Conservation (phyloP, 2,888 invertebrate genomes). For the Philopedon plagiatum region DNA sequence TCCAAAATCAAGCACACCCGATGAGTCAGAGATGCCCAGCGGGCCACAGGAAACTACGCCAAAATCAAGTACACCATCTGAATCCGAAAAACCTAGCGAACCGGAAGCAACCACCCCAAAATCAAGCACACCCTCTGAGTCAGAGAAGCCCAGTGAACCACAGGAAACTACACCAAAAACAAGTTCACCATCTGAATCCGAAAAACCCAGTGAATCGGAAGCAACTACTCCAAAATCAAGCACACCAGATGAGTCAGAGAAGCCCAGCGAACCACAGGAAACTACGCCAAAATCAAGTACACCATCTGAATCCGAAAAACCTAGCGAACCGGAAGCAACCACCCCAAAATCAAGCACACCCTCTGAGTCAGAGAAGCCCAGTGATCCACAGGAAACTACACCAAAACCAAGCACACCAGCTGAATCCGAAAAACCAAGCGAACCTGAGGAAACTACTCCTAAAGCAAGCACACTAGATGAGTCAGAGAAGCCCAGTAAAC, state of each 20-base stretch:
- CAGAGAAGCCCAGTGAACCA: slow-evolving; percentile 21
- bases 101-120: slow-evolving; percentile 14
- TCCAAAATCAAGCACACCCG: slow-evolving; percentile 18
- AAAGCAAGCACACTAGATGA: not conserved
- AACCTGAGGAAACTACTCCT: not conserved
- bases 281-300: slow-evolving; percentile 16
- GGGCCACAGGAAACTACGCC: slow-evolving; percentile 9
- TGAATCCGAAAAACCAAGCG: slow-evolving; percentile 21
- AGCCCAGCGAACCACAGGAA: slow-evolving; percentile 21
- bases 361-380: slow-evolving; percentile 5
- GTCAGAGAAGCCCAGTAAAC: slow-evolving; percentile 21
- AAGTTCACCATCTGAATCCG: not conserved
- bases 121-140: slow-evolving; percentile 16
- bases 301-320: slow-evolving; percentile 9
- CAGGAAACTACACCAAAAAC: slow-evolving; percentile 21
- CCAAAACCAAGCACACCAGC: slow-evolving; percentile 13
- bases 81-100: slow-evolving; percentile 8
- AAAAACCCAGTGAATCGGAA: slow-evolving; percentile 14
- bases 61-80: not conserved
- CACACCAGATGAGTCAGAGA: slow-evolving; percentile 19
- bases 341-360: slow-evolving; percentile 11
- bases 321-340: slow-evolving; percentile 12
- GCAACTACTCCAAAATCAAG: slow-evolving; percentile 18
- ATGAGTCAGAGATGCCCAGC: slow-evolving; percentile 1
- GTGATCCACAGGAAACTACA: slow-evolving; percentile 7